phyloP scores from a whole-genome alignment of 2,888 invertebrate genomes.

The Xestia rhomboidea region DNA sequence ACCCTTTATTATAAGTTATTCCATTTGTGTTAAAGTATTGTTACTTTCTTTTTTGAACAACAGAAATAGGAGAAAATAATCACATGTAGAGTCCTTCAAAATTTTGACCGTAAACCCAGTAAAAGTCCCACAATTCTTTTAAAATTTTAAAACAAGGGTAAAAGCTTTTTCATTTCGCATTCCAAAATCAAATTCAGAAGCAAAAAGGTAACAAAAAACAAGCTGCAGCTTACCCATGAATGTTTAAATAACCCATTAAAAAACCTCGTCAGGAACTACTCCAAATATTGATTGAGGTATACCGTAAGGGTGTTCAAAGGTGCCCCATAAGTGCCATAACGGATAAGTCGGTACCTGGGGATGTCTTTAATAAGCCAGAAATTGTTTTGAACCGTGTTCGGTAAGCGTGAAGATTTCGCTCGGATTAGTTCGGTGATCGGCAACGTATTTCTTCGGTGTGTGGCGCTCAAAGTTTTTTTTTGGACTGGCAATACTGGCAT shows the following conservation, averaged over 20 bases:
- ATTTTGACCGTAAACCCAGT: neutral
- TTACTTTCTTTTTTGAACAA: slow-evolving; percentile 12
- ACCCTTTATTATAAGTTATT: slow-evolving; percentile 10
- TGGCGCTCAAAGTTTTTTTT: slow-evolving; percentile 79
- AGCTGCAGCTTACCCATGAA: slow-evolving; percentile 58
- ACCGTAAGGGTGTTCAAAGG: slow-evolving; percentile 73
- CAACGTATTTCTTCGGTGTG: slow-evolving; percentile 74
- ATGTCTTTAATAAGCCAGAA: slow-evolving; percentile 88
- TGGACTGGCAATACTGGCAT: fast-evolving
- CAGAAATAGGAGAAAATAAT: neutral
- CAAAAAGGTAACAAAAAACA: slow-evolving; percentile 44
- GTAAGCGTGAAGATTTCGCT: slow-evolving; percentile 87
- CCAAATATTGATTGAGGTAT: slow-evolving; percentile 80
- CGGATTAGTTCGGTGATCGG: slow-evolving; percentile 83
- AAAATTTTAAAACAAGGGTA: neutral
- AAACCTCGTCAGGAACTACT: slow-evolving; percentile 68
- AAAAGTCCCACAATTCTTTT: neutral
- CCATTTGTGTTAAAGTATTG: slow-evolving; percentile 17
- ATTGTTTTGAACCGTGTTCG: slow-evolving; percentile 88
- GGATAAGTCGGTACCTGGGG: slow-evolving; percentile 78
- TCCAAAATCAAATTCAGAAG: slow-evolving; percentile 13
- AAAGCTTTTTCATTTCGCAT: neutral
- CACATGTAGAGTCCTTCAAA: fast-evolving
- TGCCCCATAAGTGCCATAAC: slow-evolving; percentile 67
- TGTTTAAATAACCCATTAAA: slow-evolving; percentile 68